Conservation (phyloP, 2,797 vertebrate species). For the Glyptemys insculpta region DNA sequence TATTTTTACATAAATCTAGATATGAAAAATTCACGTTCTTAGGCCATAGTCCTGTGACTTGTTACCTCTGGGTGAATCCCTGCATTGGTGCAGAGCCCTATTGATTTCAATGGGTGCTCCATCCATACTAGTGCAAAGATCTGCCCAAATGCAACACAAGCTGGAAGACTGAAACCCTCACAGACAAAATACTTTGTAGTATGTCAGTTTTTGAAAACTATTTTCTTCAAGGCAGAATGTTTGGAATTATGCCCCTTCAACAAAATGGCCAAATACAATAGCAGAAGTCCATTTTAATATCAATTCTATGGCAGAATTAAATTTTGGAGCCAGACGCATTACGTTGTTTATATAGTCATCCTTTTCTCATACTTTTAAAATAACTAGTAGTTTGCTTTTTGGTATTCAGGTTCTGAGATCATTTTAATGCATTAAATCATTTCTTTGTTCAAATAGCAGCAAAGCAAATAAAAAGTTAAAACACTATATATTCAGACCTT, state of each 20-base stretch:
- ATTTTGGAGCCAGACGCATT: background rate
- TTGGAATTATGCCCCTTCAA: background rate
- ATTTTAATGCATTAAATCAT: background rate
- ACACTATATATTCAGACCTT: background rate
- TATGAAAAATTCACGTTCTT: background rate
- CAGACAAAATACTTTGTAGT: fast-evolving
- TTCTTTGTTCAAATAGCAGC: background rate
- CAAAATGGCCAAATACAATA: background rate
- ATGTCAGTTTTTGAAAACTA: fast-evolving
- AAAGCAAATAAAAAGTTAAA: background rate
- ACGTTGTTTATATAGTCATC: background rate
- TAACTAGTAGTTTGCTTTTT: background rate
- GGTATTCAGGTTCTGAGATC: background rate
- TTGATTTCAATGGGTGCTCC: background rate
- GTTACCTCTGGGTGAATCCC: background rate
- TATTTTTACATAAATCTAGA: background rate
- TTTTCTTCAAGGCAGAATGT: background rate
- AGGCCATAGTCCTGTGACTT: background rate
- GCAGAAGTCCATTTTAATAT: background rate
- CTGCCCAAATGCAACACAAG: background rate
- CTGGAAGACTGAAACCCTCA: background rate
- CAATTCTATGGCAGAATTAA: background rate
- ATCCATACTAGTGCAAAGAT: background rate
- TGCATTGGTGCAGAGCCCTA: background rate
- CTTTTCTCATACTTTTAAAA: background rate